Percentiles rank a stretch among this genome's conserved stretches.
Evolutionary conservation across 2,888 invertebrate species (phyloP).

Genomic region (Aelia acuminata): DNA sequence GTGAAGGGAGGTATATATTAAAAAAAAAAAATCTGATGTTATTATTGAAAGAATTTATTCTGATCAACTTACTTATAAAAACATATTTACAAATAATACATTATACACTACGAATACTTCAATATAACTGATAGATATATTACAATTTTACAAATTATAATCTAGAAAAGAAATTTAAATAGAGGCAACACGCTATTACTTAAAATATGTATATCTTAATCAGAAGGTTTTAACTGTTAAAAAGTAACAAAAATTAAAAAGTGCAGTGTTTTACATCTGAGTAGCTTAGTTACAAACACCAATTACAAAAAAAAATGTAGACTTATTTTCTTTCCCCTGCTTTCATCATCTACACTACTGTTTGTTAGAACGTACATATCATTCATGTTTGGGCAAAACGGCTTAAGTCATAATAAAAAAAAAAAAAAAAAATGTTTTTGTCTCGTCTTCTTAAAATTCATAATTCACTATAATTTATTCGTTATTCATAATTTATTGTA

Average conservation of each 20-base stretch:
- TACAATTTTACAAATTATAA: not conserved
- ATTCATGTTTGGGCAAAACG: too few species aligned
- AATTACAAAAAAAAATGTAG: too few species aligned
- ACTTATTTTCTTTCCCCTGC: too few species aligned
- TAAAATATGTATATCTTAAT: not conserved
- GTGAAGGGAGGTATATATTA: too few species aligned
- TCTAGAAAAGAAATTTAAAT: not conserved
- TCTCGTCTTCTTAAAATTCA: too few species aligned
- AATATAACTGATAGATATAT: not conserved
- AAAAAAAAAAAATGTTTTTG: too few species aligned
- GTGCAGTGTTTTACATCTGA: not conserved
- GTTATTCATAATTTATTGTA: too few species aligned
- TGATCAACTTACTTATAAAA: not conserved
- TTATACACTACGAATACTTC: not conserved
- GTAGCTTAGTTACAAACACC: too few species aligned
- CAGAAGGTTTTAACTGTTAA: not conserved
- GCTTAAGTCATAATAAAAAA: too few species aligned
- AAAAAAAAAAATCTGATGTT: not conserved
- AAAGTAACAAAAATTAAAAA: not conserved
- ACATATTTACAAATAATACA: conserved; percentile 30
- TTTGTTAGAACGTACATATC: too few species aligned
- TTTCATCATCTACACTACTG: too few species aligned
- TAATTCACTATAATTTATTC: too few species aligned
- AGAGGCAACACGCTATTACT: not conserved
- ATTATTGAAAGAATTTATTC: not conserved